phyloP scores from a whole-genome alignment of 2,113 vertebrate genomes.

The Podarcis cretensis region DNA sequence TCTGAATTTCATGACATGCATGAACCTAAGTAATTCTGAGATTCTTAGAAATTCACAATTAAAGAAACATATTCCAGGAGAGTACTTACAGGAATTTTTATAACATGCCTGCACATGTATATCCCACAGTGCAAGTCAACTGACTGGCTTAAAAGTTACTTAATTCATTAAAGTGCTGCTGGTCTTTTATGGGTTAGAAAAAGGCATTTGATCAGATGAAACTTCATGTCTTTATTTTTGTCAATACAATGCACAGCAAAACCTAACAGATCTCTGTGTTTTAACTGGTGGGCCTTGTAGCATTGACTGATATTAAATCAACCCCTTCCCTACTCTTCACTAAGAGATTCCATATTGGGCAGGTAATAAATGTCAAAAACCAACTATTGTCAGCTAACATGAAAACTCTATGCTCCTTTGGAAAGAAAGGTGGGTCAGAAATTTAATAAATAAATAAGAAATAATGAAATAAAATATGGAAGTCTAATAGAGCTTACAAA shows the following conservation, averaged over 20 bases:
- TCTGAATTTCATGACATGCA: neutral
- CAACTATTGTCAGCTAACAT: neutral
- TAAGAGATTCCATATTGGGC: too few relatives aligned
- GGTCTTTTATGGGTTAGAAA: too few relatives aligned
- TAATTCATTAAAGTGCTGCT: too few relatives aligned
- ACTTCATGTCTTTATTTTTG: neutral
- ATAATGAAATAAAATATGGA: neutral
- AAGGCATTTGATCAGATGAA: neutral
- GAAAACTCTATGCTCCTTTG: neutral
- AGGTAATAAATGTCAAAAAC: neutral
- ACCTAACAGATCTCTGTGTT: neutral
- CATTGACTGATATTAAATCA: neutral
- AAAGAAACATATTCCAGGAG: neutral
- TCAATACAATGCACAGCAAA: neutral
- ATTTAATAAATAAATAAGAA: too few relatives aligned
- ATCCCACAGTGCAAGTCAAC: too few relatives aligned
- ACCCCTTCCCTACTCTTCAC: too few relatives aligned
- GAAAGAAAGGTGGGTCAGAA: too few relatives aligned
- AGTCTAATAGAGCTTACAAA: slow-evolving; percentile 10
- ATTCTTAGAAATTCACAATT: neutral
- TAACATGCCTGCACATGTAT: neutral
- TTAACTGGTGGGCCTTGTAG: neutral
- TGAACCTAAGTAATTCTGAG: neutral
- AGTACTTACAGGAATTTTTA: neutral
- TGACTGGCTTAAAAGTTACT: too few relatives aligned